Evolutionary conservation across 2,888 invertebrate genomes (phyloP).

Genomic region (Hipparchia sbordonii): DNA sequence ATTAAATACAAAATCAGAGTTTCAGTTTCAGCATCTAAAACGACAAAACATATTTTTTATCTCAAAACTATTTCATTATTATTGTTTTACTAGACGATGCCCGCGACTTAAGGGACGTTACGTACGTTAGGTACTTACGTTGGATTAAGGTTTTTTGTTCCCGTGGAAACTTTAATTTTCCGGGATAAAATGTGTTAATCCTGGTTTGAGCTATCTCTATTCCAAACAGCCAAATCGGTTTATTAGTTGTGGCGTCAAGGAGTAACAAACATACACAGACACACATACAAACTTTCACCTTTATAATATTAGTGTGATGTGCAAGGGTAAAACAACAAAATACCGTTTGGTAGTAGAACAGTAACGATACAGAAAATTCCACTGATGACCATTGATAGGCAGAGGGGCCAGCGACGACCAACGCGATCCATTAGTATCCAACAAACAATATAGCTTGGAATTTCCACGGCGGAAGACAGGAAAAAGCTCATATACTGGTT

Average conservation of each 20-base stretch:
- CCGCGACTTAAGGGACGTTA: no score
- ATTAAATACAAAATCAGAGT: slow-evolving; percentile 90
- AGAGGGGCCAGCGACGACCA: slow-evolving; percentile 94
- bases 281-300: no score
- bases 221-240: no score
- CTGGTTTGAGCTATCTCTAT: no score
- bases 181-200: no score
- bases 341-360: slow-evolving; percentile 91
- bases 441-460: slow-evolving; percentile 93
- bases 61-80: slow-evolving; percentile 10
- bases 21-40: slow-evolving; percentile 87
- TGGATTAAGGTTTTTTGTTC: no score
- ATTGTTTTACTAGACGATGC: no score
- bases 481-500: slow-evolving; percentile 95
- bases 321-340: slow-evolving; percentile 19
- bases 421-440: slow-evolving; percentile 95
- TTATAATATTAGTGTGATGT: background rate
- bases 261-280: no score
- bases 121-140: no score
- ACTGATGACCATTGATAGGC: slow-evolving; percentile 92
- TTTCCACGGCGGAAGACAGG: slow-evolving; percentile 92
- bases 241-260: no score
- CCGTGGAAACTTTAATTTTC: no score
- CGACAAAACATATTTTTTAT: background rate
- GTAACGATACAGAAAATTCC: slow-evolving; percentile 93